A percentile compares a stretch with the other conserved stretches of the same genome.
phyloP scores from a whole-genome alignment of 2,797 vertebrate species.

The Galaxias olidus region DNA sequence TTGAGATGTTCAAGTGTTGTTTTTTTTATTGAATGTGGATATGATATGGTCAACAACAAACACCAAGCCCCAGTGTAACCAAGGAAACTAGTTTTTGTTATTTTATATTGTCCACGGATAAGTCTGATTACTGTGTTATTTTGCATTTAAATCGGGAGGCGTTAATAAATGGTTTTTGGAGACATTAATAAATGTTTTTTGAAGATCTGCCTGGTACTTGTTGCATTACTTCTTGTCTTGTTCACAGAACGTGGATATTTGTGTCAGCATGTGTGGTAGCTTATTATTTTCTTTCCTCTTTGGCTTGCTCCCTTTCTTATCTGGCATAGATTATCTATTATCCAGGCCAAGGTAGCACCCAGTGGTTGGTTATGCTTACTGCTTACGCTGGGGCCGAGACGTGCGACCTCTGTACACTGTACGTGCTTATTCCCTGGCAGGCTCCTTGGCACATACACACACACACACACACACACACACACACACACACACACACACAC shows the following conservation, averaged over 20 bases:
- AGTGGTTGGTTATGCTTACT: conserved; percentile 33
- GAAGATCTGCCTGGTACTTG: background rate
- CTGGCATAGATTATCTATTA: conserved; percentile 55
- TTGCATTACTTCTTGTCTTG: background rate
- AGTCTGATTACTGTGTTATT: conserved; percentile 49
- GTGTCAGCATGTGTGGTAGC: conserved; percentile 23
- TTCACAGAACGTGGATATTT: conserved; percentile 30
- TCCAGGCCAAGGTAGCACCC: conserved; percentile 36
- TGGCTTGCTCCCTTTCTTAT: conserved; percentile 21
- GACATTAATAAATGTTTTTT: conserved; percentile 53
- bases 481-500: no score
- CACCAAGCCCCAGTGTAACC: background rate
- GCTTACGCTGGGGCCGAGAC: conserved; percentile 26
- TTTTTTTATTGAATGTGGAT: conserved; percentile 34
- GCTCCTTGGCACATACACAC: conserved; percentile 18
- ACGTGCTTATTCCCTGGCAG: conserved; percentile 36
- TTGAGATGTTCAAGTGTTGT: conserved; percentile 26
- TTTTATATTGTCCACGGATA: conserved; percentile 37
- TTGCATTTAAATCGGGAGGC: conserved; percentile 27
- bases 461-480: background rate
- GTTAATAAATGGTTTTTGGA: conserved; percentile 53
- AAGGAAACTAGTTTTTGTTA: background rate
- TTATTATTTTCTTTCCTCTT: conserved; percentile 39
- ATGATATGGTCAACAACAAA: conserved; percentile 9
- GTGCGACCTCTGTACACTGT: conserved; percentile 49